Conservation (phyloP, 2,797 vertebrate species). For the Catostomus latipinnis region DNA sequence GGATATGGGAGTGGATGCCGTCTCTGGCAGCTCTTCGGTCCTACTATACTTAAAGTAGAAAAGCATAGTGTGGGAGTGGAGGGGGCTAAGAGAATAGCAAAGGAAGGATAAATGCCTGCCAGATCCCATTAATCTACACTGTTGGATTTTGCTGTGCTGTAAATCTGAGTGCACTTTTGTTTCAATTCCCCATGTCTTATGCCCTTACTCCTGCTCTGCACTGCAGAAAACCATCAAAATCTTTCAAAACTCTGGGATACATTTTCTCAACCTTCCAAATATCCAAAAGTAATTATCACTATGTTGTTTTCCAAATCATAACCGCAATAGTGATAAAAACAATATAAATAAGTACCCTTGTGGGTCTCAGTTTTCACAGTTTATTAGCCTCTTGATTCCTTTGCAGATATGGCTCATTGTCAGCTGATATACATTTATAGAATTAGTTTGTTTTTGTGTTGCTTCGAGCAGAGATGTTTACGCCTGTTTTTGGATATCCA, state of each 20-base stretch:
- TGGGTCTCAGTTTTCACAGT: not conserved
- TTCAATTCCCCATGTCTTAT: slow-evolving; percentile 14
- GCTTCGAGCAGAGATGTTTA: not conserved
- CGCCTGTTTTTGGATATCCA: not conserved
- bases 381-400: slow-evolving; percentile 19
- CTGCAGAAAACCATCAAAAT: slow-evolving; percentile 1
- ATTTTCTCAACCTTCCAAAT: not conserved
- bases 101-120: slow-evolving; percentile 45
- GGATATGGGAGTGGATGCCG: slow-evolving; percentile 21
- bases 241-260: not conserved
- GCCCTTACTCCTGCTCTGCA: not conserved
- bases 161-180: slow-evolving; percentile 26
- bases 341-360: not conserved
- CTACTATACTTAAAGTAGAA: slow-evolving; percentile 23
- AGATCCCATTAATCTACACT: slow-evolving; percentile 49
- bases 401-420: not conserved
- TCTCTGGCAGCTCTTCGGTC: slow-evolving; percentile 41
- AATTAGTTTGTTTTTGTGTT: not conserved
- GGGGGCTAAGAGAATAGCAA: not conserved
- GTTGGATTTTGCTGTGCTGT: slow-evolving; percentile 41
- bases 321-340: not conserved
- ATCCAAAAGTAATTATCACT: not conserved
- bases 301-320: slow-evolving; percentile 3
- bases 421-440: not conserved
- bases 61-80: slow-evolving; percentile 29